Base-by-base conservation (phyloP, 2,113 vertebrate species). In the Oncorhynchus masou region DNA sequence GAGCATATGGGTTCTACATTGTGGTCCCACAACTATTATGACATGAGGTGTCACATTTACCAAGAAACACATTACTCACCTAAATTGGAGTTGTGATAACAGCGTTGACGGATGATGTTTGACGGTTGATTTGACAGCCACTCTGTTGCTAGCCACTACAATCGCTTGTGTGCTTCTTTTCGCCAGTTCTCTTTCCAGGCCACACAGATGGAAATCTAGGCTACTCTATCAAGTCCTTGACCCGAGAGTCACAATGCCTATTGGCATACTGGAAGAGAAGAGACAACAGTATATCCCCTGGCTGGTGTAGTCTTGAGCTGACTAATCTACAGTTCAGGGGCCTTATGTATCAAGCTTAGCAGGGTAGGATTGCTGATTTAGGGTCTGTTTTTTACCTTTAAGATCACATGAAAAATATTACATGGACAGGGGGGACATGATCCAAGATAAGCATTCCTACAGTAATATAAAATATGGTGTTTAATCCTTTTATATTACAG, bases 21-120 rank as follows among this genome's bases (percentile, higher is more conserved):
- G 67, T 39, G 19, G 20, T n/a, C 3, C 45, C 31, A 34, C 15
- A 68, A 39, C 67, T 45, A 68, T 34, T 68, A 39, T 39, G 67
- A 45, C 67, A 34, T 31, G 19, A 34, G 31, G 2, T 68, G 67
- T 34, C 67, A 68, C 15, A 68, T 34, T 68, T 31, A 68, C 67
- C 15, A 31, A 39, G 16, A 34, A 68, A 68, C 67, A 45, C 67
- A 68, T 68, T 20, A 68, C 67, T 68, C 67, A 68, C 67, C 13
- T 68, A n/a, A 68, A 68, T 68, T 68, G 31, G 31, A 16, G 24
- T 68, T 68, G 16, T 31, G 67, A 68, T 68, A n/a, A 68, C 31
- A 7, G 15, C 34, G 5, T 39, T 34, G 67, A 68, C 5, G 34
- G 5, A 68, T 31, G 0, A 39, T 39, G 27, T n/a, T 39, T 39